phyloP scores from a whole-genome alignment of 2,113 vertebrate genomes.

The Aramus guarauna region DNA sequence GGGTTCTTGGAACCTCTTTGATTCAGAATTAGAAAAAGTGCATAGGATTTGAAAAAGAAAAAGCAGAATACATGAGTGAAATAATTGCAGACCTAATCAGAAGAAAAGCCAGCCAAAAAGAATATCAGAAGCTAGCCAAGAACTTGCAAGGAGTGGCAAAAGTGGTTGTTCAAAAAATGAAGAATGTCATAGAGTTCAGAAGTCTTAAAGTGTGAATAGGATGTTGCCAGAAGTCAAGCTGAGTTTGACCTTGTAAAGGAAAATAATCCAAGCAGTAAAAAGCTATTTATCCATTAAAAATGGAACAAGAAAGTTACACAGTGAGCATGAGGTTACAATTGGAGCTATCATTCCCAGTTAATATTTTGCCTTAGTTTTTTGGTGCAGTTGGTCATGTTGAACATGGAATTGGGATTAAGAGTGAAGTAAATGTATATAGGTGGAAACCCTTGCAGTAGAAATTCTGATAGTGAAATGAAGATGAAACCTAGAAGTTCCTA shows the following conservation, averaged over 20 bases:
- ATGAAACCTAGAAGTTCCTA: neutral
- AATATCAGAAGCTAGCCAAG: neutral
- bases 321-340: neutral
- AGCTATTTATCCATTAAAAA: neutral
- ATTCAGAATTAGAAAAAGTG: neutral
- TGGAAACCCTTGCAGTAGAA: neutral
- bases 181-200: neutral
- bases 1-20: neutral
- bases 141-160: neutral
- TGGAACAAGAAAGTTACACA: neutral
- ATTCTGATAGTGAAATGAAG: neutral
- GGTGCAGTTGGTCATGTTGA: neutral
- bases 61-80: neutral
- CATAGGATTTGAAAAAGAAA: neutral
- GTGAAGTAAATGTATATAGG: neutral
- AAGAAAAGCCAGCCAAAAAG: neutral
- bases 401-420: neutral
- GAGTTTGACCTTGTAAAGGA: slow-evolving; percentile 16
- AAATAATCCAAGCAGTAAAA: neutral
- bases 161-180: neutral
- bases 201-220: neutral
- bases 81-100: neutral
- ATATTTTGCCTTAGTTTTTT: neutral
- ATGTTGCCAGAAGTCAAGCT: slow-evolving; percentile 8
- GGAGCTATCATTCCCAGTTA: neutral